Evolutionary conservation across 2,888 invertebrate species (phyloP).

Genomic region (Nebria brevicollis): DNA sequence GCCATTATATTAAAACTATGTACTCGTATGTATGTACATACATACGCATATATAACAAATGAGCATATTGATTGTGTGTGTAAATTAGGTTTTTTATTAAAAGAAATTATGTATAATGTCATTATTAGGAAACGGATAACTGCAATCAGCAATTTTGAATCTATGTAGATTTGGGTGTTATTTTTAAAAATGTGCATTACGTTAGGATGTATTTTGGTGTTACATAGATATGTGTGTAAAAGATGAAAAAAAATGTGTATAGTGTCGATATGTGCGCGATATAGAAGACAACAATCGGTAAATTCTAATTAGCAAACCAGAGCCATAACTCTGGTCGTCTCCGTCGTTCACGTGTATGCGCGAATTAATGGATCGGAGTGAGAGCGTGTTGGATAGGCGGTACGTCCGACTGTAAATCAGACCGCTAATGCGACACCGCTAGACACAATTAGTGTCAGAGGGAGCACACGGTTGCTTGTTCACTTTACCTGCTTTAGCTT

Average conservation of each 20-base stretch:
- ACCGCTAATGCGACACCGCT: slow-evolving; percentile 36
- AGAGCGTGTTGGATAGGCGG: background rate
- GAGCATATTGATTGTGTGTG: too few relatives aligned
- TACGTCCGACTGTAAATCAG: slow-evolving; percentile 33
- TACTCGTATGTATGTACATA: too few relatives aligned
- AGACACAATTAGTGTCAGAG: slow-evolving; percentile 16
- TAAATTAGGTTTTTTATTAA: too few relatives aligned
- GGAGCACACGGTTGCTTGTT: slow-evolving; percentile 2
- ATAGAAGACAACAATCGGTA: slow-evolving; percentile 7
- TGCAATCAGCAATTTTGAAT: too few relatives aligned
- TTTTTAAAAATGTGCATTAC: too few relatives aligned
- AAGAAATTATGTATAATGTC: too few relatives aligned
- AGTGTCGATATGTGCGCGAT: background rate
- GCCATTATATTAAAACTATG: too few relatives aligned
- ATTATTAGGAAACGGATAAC: too few relatives aligned
- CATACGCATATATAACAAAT: too few relatives aligned
- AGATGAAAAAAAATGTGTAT: background rate
- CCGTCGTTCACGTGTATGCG: background rate
- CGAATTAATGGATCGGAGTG: background rate
- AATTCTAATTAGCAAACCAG: slow-evolving; percentile 9
- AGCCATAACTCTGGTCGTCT: background rate
- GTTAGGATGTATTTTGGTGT: too few relatives aligned
- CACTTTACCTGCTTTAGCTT: background rate
- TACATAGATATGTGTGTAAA: too few relatives aligned
- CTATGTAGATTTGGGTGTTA: too few relatives aligned